Conservation (phyloP, 2,888 invertebrate species). For the Stegana nigrithorax region DNA sequence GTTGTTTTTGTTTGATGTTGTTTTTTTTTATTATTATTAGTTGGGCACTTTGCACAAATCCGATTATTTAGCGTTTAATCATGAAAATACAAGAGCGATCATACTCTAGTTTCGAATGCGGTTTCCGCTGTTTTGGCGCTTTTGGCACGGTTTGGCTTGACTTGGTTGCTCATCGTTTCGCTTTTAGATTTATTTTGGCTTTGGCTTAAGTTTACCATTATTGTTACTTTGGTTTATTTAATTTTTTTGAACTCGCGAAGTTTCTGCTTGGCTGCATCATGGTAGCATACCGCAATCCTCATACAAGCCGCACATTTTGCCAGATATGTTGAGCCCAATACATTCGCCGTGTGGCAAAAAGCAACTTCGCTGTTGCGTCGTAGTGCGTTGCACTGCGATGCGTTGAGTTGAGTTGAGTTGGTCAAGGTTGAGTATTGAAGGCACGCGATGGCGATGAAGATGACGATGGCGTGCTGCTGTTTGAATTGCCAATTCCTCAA, state of each 20-base stretch:
- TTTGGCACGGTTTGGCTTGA: background rate
- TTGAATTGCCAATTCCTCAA: constrained; percentile 2
- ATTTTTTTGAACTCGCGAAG: background rate
- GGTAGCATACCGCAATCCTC: background rate
- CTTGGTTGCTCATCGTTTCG: background rate
- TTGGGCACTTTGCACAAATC: no score
- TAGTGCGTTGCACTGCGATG: constrained; percentile 2
- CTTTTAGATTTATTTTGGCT: background rate
- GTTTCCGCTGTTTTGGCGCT: constrained; percentile 14
- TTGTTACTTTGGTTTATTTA: background rate
- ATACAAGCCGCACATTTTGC: background rate
- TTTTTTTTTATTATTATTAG: no score
- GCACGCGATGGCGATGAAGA: no score
- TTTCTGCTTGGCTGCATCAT: constrained; percentile 16
- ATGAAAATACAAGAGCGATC: constrained; percentile 3
- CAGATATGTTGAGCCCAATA: background rate
- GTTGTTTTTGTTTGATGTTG: no score
- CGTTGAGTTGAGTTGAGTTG: constrained; percentile 42
- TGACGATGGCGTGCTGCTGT: no score
- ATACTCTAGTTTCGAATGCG: constrained; percentile 10
- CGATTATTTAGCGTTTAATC: constrained; percentile 16
- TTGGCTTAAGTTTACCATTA: no score
- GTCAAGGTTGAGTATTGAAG: constrained; percentile 45
- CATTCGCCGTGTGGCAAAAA: background rate
- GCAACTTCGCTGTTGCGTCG: background rate